Percentiles rank a stretch among this genome's conserved stretches.
Conservation (phyloP, 2,888 invertebrate species). For the Orthonevra nobilis region DNA sequence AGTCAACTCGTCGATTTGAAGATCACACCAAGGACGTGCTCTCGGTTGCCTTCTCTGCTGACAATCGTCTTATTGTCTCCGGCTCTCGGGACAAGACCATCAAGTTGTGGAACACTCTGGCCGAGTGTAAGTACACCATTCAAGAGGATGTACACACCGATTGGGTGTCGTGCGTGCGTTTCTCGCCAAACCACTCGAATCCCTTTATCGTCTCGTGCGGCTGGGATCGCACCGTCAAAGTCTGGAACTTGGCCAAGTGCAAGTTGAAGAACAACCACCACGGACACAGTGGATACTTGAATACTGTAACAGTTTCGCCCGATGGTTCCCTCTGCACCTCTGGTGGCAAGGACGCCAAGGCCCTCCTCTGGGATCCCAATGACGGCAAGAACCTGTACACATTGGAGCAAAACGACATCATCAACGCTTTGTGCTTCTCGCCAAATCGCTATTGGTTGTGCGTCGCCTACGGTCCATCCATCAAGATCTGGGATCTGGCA, state of each 20-base stretch:
- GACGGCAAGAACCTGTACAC: conserved; percentile 99
- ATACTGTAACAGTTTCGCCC: too few species aligned
- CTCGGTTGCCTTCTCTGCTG: conserved; percentile 98
- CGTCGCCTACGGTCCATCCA: conserved; percentile 98
- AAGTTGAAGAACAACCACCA: conserved; percentile 97
- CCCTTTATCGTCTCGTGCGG: conserved; percentile 98
- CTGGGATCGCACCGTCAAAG: too few species aligned
- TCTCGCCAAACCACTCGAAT: conserved; percentile 97
- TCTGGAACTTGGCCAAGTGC: conserved; percentile 97
- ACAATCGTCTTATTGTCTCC: conserved; percentile 99
- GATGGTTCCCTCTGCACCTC: conserved; percentile 99
- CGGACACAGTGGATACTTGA: conserved; percentile 97
- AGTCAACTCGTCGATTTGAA: conserved; percentile 96
- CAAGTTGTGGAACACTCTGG: too few species aligned
- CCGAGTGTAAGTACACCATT: conserved; percentile 98
- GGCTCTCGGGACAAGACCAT: too few species aligned
- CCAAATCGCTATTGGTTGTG: conserved; percentile 99
- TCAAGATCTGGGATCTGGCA: conserved; percentile 99
- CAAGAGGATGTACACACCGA: conserved; percentile 94
- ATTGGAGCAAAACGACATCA: conserved; percentile 98
- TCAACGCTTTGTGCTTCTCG: conserved; percentile 98
- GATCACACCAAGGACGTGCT: conserved; percentile 95
- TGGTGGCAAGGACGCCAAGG: conserved; percentile 99
- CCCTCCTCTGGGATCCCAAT: conserved; percentile 99
- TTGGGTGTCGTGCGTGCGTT: conserved; percentile 98